Conservation (phyloP, 2,113 vertebrate genomes). For the Carassius auratus region DNA sequence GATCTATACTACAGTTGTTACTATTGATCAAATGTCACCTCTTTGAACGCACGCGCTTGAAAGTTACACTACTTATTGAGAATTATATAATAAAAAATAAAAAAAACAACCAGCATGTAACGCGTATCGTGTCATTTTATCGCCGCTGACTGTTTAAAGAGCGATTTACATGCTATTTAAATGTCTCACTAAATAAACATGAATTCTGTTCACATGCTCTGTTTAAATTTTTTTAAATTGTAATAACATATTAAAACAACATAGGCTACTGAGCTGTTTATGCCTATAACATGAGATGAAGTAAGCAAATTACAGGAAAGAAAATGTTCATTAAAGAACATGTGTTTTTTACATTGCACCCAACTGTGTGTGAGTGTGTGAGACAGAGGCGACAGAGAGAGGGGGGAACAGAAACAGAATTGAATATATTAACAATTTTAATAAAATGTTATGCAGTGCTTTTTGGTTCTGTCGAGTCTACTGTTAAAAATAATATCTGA, state of each 20-base stretch:
- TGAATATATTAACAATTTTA: background rate
- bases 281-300: background rate
- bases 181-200: background rate
- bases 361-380: background rate
- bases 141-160: background rate
- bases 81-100: slow-evolving; percentile 32
- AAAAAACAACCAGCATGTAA: slow-evolving; percentile 29
- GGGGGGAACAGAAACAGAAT: background rate
- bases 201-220: background rate
- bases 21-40: slow-evolving; percentile 70
- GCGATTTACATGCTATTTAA: background rate
- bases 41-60: slow-evolving; percentile 58
- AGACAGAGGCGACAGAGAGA: background rate
- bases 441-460: background rate
- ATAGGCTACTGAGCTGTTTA: background rate
- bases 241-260: background rate
- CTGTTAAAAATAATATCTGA: background rate
- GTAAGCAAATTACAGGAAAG: background rate
- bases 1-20: slow-evolving; percentile 64
- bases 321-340: background rate
- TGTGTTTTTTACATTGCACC: slow-evolving; percentile 5
- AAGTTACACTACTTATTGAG: slow-evolving; percentile 62
- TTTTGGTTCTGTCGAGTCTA: background rate
- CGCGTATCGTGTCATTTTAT: background rate
- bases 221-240: background rate